A percentile compares a stretch with the other conserved stretches of the same genome.
Evolutionary conservation across 2,888 invertebrate genomes (phyloP).

Genomic region (Pandemis cinnamomeana): DNA sequence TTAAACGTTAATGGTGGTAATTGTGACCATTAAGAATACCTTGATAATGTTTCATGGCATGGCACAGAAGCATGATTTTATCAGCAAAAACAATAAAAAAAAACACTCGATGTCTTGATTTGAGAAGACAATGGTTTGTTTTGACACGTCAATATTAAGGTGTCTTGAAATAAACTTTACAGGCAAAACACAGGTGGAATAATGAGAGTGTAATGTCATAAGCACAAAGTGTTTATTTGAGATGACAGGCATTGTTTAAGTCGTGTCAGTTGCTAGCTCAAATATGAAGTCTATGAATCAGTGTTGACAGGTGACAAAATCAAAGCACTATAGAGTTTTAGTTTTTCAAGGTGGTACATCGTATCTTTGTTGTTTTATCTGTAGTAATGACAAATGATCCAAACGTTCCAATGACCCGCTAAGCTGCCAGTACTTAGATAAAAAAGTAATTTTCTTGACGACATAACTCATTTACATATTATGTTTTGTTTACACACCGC

Average conservation of each 20-base stretch:
- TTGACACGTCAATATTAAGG: neutral
- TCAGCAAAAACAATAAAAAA: neutral
- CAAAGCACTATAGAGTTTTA: neutral
- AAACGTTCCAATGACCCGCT: slow-evolving; percentile 37
- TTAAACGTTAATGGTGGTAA: slow-evolving; percentile 9
- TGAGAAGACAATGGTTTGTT: neutral
- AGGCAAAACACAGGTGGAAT: neutral
- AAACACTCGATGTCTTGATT: neutral
- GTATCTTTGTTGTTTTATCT: slow-evolving; percentile 17
- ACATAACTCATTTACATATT: slow-evolving; percentile 19
- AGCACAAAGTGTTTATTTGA: neutral
- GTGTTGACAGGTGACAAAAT: neutral
- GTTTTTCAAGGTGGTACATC: slow-evolving; percentile 5
- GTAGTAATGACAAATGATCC: slow-evolving; percentile 15
- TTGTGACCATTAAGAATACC: slow-evolving; percentile 1
- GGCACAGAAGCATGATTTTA: neutral
- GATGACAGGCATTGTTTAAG: neutral
- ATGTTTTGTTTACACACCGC: slow-evolving; percentile 17
- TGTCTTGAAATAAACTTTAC: neutral
- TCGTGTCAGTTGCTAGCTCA: neutral
- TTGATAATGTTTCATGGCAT: neutral
- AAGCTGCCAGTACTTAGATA: slow-evolving; percentile 31
- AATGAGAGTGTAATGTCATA: neutral
- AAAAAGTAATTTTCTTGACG: slow-evolving; percentile 32
- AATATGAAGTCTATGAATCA: neutral